These are phyloP conservation scores for Gorsachius goisagi DNA, from an alignment of 2,113 vertebrate genomes.

Conservation along the genomic window DNA sequence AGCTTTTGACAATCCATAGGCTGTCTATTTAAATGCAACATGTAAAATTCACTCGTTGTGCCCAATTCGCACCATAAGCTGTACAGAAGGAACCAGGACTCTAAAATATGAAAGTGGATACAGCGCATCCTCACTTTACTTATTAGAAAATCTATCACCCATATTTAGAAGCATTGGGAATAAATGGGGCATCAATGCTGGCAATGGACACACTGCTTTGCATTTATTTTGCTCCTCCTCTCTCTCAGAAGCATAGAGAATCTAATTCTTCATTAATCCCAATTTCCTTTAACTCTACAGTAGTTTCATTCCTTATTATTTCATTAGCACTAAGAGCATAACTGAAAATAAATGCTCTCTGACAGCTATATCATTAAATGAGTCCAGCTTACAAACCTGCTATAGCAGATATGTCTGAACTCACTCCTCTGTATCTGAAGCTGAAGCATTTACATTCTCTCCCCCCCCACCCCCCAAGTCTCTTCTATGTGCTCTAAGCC, in stretches of 20 bases:
- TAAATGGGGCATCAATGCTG: background rate
- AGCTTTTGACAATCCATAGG: background rate
- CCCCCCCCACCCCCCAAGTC: background rate
- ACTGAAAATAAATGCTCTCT: conserved; percentile 20
- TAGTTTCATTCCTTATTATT: background rate
- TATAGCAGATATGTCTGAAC: background rate
- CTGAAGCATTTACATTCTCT: background rate
- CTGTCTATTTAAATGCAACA: background rate
- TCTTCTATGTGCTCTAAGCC: background rate
- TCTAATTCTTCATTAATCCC: background rate
- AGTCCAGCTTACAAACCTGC: conserved; percentile 3
- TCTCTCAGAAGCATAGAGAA: background rate
- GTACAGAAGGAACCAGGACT: background rate
- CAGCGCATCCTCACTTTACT: background rate
- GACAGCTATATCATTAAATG: background rate
- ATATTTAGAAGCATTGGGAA: background rate
- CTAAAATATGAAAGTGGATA: background rate
- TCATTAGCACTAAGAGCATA: conserved; percentile 8
- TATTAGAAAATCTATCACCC: background rate
- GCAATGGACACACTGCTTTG: background rate
- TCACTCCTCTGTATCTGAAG: background rate
- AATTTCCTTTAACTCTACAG: conserved; percentile 18
- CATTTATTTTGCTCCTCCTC: background rate
- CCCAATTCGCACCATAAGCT: background rate
- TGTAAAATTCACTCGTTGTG: background rate